Evolutionary conservation across 2,888 invertebrate species (phyloP), one percentile per base, ranked within the genome.

Genomic region (Phytoseiulus persimilis): DNA sequence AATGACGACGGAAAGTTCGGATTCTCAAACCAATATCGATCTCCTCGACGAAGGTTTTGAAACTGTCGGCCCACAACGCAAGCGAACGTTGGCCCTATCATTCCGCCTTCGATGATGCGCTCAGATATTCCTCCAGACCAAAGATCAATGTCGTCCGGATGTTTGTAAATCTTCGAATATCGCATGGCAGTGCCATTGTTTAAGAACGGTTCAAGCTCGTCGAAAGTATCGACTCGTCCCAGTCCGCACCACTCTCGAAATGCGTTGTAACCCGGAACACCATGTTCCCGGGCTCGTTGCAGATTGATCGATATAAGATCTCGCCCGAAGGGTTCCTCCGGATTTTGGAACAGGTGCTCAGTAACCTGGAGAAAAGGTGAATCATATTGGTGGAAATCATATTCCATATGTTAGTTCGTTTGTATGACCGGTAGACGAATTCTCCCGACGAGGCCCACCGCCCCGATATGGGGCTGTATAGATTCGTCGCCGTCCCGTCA

Each of bases 61-160:
- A 97, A 96, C 93, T 98, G 97, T 32, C 96, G 96, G 45, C 97
- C 97, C 39, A 97, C 93, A 91, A 98, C 94, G 92, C 98, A 98
- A 90, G 97, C 97, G 92, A 98, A 97, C 89, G 97, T 97, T 0
- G 97, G 97, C 89, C 98, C 98, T 90, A 98, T 94, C 95, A 97
- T 96, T 90, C 96, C 96, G 89, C 97, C 97, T 11, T 96, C 96
- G 90, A 97, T 94, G 2, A 97, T 96, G 90, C 95, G 94, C 92
- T 98, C 98, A 0, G 97, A 96, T 14, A 98, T 96, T 89, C 97
- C 98, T 89, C 97, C 98, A 32, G 96, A 96, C 96, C 97, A 98
- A 90, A 98, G 94, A 94, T 98, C 98, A 89, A 98, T 96, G 93
- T 98, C 98, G 90, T 95, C 94, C 0, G 97, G 97, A 93, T 96